phyloP scores from a whole-genome alignment of 2,113 vertebrate genomes.

The Falco punctatus region DNA sequence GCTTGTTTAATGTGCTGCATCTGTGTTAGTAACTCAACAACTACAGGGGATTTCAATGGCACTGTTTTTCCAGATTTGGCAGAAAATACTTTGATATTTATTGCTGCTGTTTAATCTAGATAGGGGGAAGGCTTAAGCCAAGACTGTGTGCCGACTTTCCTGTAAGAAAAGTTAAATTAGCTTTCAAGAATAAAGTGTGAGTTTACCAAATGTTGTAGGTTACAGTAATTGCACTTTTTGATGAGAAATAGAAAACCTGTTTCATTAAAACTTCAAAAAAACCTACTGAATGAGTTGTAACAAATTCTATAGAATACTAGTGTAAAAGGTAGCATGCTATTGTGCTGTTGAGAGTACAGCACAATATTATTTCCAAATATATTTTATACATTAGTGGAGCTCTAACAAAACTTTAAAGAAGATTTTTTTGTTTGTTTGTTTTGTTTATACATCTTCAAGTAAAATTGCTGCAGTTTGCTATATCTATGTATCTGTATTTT shows the following conservation, averaged over 20 bases:
- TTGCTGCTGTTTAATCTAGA: not conserved
- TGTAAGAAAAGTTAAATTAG: not conserved
- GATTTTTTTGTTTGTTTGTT: not conserved
- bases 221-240: not conserved
- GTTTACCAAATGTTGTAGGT: not conserved
- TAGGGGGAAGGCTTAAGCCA: not conserved
- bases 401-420: not conserved
- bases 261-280: not conserved
- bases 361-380: not conserved
- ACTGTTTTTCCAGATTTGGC: not conserved
- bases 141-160: not conserved
- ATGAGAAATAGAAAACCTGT: not conserved
- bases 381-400: not conserved
- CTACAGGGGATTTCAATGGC: not conserved
- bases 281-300: not conserved
- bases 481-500: not conserved
- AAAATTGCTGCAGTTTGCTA: not conserved
- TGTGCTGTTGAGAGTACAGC: not conserved
- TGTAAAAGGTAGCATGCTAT: not conserved
- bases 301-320: not conserved
- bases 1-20: not conserved
- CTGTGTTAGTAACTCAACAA: not conserved
- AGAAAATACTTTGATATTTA: not conserved
- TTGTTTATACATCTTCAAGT: not conserved
- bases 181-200: not conserved